A percentile compares a stretch with the other conserved stretches of the same genome.
Evolutionary conservation across 2,888 invertebrate species (phyloP).

Genomic region (Endotricha flammealis): DNA sequence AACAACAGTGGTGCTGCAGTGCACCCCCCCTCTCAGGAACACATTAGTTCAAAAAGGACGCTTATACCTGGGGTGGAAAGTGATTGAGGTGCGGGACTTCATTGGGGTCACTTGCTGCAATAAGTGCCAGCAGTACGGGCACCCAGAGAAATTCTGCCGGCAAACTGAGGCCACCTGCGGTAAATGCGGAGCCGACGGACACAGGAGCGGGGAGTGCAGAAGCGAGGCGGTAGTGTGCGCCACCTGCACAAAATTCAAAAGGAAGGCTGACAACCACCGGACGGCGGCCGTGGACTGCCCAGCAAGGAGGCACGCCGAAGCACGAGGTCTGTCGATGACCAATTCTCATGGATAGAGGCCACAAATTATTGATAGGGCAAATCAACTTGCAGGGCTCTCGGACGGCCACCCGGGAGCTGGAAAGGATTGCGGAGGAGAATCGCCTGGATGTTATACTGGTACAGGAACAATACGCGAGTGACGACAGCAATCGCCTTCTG

Average conservation of each 20-base stretch:
- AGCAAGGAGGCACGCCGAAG: too few relatives aligned
- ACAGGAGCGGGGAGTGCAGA: constrained; percentile 14
- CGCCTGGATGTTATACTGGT: constrained; percentile 22
- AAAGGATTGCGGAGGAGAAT: constrained; percentile 11
- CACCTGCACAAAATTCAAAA: constrained; percentile 21
- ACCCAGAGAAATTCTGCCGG: constrained; percentile 28
- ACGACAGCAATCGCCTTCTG: too few relatives aligned
- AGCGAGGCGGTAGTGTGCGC: constrained; percentile 13
- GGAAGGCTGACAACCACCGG: constrained; percentile 12
- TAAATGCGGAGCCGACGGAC: constrained; percentile 22
- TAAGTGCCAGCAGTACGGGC: constrained; percentile 33
- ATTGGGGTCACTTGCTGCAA: constrained; percentile 20
- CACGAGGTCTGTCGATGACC: too few relatives aligned
- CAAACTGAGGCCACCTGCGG: constrained; percentile 15
- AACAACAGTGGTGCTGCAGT: too few relatives aligned
- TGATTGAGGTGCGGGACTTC: constrained; percentile 3
- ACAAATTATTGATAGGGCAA: constrained; percentile 15
- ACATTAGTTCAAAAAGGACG: not conserved
- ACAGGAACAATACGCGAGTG: constrained; percentile 29
- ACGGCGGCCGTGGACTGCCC: constrained; percentile 14
- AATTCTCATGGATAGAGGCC: constrained; percentile 14
- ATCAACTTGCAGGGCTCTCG: constrained; percentile 20
- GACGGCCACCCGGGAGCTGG: constrained; percentile 21
- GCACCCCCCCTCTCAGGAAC: too few relatives aligned
- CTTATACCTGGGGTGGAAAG: constrained; percentile 6